Conservation (phyloP, 2,113 vertebrate genomes). For the Delphinapterus leucas region DNA sequence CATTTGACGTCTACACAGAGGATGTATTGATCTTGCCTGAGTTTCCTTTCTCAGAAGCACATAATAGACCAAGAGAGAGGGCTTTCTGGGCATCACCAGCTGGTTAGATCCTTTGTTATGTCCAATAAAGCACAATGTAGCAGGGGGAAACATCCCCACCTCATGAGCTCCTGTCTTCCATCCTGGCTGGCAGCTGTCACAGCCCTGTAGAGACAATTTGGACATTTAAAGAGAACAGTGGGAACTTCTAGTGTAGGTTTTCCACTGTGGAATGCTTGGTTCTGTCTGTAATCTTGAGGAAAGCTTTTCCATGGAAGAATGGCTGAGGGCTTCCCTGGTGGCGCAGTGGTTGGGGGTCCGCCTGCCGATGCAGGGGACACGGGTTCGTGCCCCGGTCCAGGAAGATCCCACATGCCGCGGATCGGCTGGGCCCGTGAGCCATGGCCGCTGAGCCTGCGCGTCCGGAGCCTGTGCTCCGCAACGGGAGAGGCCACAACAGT, state of each 20-base stretch:
- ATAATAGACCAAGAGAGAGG: conserved; percentile 83
- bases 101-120: conserved; percentile 81
- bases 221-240: not conserved
- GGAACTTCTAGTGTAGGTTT: not conserved
- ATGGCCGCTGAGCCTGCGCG: too few species aligned
- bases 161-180: conserved; percentile 73
- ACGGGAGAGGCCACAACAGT: too few species aligned
- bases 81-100: conserved; percentile 74
- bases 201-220: conserved; percentile 59
- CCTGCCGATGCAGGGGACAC: too few species aligned
- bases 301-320: not conserved
- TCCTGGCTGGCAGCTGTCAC: conserved; percentile 68
- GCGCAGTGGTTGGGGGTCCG: too few species aligned
- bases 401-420: too few species aligned
- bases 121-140: conserved; percentile 84
- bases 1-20: conserved; percentile 94
- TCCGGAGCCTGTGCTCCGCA: too few species aligned
- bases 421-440: too few species aligned
- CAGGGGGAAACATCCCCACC: conserved; percentile 78
- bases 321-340: too few species aligned
- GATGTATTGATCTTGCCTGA: conserved; percentile 94
- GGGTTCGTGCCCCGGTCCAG: too few species aligned
- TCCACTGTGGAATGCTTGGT: not conserved
- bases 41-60: conserved; percentile 98
- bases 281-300: not conserved